These are phyloP conservation scores for Trisateles emortualis DNA, from an alignment of 2,888 invertebrate genomes.

Conservation along the genomic window DNA sequence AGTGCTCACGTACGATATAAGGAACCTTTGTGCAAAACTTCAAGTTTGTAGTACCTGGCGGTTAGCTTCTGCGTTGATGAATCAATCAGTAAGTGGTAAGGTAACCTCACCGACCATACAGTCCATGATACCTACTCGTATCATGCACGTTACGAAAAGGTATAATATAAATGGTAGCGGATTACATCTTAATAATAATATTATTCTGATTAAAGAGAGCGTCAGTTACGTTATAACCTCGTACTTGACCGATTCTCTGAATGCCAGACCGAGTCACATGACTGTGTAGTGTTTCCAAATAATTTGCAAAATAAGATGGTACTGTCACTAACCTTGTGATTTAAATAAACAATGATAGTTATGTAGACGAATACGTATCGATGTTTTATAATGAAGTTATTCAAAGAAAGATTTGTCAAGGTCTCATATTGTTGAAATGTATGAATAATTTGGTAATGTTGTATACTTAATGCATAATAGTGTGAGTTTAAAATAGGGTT, in stretches of 20 bases:
- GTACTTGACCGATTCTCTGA: conserved; percentile 43
- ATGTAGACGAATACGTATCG: background rate
- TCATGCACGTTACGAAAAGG: too few species aligned
- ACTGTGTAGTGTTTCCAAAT: conserved; percentile 31
- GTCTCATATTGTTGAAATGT: background rate
- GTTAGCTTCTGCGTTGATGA: too few species aligned
- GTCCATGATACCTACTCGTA: too few species aligned
- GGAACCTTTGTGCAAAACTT: too few species aligned
- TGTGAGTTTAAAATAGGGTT: too few species aligned
- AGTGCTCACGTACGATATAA: too few species aligned
- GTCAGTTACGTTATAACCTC: conserved; percentile 26
- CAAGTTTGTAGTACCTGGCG: too few species aligned
- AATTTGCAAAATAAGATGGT: conserved; percentile 26
- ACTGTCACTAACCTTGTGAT: conserved; percentile 36
- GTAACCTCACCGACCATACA: too few species aligned
- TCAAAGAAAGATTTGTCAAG: background rate
- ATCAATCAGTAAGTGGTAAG: too few species aligned
- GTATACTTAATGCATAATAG: too few species aligned
- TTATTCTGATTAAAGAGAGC: conserved; percentile 12
- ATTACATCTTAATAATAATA: background rate
- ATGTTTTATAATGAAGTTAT: background rate
- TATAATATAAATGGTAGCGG: background rate
- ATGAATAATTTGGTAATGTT: too few species aligned
- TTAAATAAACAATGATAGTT: conserved; percentile 17
- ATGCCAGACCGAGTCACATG: conserved; percentile 40